Evolutionary conservation across 2,113 vertebrate genomes (phyloP).

Genomic region (Mohoua ochrocephala): DNA sequence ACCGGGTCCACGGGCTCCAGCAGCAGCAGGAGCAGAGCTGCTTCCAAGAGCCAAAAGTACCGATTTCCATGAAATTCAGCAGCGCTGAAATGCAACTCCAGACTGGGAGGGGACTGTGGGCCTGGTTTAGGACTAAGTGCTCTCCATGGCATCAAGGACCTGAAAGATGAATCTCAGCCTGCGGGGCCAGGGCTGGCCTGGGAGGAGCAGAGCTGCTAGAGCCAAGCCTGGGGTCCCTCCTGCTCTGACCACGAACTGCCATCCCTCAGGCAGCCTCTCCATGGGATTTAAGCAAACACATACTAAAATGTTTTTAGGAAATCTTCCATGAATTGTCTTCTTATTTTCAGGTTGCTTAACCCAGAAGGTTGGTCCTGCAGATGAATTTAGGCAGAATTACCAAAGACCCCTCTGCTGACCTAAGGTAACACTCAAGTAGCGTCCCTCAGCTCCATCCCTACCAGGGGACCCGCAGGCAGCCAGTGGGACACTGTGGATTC

Average conservation of each 20-base stretch:
- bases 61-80: not conserved
- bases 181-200: not conserved
- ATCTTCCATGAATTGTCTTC: not conserved
- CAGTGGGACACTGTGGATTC: not conserved
- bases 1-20: not conserved
- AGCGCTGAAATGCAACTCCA: not conserved
- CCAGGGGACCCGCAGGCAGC: rapidly evolving
- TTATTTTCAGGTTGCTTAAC: not conserved
- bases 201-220: not conserved
- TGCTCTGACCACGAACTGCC: not conserved
- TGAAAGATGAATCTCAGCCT: not conserved
- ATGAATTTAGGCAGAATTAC: slow-evolving; percentile 66
- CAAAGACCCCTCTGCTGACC: slow-evolving; percentile 76
- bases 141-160: not conserved
- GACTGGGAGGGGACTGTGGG: not conserved
- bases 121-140: not conserved
- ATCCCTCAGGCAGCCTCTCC: not conserved
- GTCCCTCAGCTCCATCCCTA: not conserved
- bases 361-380: not conserved
- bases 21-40: not conserved
- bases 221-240: not conserved
- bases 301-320: not conserved
- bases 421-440: rapidly evolving
- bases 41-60: not conserved
- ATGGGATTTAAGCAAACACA: not conserved